Base-by-base conservation (phyloP, 2,113 vertebrate genomes). In the Sylvietta virens region DNA sequence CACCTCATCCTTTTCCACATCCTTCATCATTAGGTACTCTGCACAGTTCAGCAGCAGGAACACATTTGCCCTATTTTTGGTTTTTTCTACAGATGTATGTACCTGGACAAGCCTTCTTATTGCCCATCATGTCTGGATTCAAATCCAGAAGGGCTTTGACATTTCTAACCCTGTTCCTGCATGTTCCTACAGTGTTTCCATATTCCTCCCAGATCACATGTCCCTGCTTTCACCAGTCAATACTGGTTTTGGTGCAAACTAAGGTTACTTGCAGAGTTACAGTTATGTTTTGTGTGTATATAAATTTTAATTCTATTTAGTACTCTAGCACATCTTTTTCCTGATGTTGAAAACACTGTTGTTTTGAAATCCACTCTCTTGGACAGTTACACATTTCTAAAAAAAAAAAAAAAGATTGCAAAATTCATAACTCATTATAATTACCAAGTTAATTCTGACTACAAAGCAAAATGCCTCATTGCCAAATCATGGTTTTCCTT, bases 401-500 rank as follows among this genome's bases (percentile, higher is more conserved):
- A 95, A 77, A 80, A 85, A 42, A 95, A n/a, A 66, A 88, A 42
- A 95, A n/a, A 66, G 86, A 89, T 60, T 89, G 28, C 39, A 96
- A 92, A 69, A 92, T 92, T 95, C 4, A 19, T 53, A 69, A 86
- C 28, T 89, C 2, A 3, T 85, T 87, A 83, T 81, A 95, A 95
- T 95, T 94, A 86, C 31, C 26, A 88, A 90, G 65, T 54, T 92
- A 91, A 96, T 96, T 95, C 56, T 64, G 92, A 94, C 90, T 86
- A 96, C 90, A 97, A 97, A 97, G 91, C 27, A 92, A 97, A 97
- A 91, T n/a, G 80, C 45, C 27, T 95, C 87, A 60, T 69, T 96
- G 81, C 53, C 78, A 96, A 95, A 89, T 56, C 74, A 77, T 64
- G 50, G 42, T 60, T 94, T 95, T 82, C 50, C 85, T 96, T 94